Evolutionary conservation across 2,113 vertebrate genomes (phyloP), one percentile per base, ranked within the genome.

Genomic region (Vulpes ferrilata): DNA sequence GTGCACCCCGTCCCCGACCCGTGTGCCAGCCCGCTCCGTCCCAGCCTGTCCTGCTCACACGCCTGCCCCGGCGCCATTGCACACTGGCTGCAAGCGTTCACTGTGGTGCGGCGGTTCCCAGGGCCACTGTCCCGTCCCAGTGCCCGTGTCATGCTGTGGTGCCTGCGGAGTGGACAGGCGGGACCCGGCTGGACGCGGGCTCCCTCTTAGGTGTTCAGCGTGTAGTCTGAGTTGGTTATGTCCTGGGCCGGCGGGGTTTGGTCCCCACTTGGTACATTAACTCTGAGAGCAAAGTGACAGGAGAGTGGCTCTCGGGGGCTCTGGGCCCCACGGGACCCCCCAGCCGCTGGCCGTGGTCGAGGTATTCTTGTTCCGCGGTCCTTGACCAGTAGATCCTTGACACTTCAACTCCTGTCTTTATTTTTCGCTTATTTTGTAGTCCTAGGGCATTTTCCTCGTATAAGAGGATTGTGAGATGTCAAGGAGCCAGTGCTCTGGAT

Each of bases 121-220:
- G 43, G 43, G 43, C 43, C 43, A 43, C 43, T 43, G 15, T 30
- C 64, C 65, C 13, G 38, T 27, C 73, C 7, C 13, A 4, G 73
- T 3, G 43, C 43, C 23, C 0, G 1, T 16, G 12, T 3, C 0
- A 11, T 2, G 5, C 38, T 5, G 2, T 1, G 12, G 64, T 12
- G 5, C 64, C 12, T 27, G 11, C 9, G 27, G 64, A 30, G 64
- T 4, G 30, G 65, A 59, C 57, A 59, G 57, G 20, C 7, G 17
- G 57, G 57, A 20, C 57, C 7, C 0, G 57, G 57, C 57, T 19
- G 1, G 57, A n/a, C 4, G 6, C 0, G 27, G 57, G 60, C 23
- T 17, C 17, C 3, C 51, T 13, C 43, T 3, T 6, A 23, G 32
- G 8, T 16, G 38, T 17, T 74, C 19, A 6, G 57, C 11, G 27